Conservation (phyloP, 2,888 invertebrate genomes). For the Megalurothrips usitatus region DNA sequence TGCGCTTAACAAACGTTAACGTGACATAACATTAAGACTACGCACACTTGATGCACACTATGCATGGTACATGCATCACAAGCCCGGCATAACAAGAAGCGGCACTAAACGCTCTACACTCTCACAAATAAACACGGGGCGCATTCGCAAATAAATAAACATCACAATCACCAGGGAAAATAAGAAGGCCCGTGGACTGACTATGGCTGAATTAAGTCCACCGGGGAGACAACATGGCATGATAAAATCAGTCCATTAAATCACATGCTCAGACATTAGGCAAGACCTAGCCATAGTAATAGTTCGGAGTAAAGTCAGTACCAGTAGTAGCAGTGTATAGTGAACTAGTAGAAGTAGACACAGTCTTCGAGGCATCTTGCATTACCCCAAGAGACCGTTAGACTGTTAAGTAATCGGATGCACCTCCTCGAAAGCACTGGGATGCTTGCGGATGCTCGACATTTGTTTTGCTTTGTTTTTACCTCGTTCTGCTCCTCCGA, state of each 20-base stretch:
- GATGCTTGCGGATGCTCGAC: neutral
- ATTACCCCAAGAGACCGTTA: neutral
- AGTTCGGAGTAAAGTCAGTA: conserved; percentile 35
- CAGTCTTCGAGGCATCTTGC: conserved; percentile 10
- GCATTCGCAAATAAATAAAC: neutral
- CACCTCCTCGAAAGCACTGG: conserved; percentile 1
- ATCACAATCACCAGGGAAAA: conserved; percentile 5
- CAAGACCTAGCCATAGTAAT: neutral
- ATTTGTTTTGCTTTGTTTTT: neutral
- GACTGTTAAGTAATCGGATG: conserved; percentile 1
- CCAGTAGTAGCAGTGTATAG: conserved; percentile 28
- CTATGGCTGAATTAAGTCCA: too few relatives aligned
- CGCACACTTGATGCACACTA: neutral
- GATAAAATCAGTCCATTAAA: too few relatives aligned
- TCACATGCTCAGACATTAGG: too few relatives aligned
- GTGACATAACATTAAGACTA: conserved; percentile 10
- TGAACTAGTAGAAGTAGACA: too few relatives aligned
- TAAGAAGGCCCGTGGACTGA: neutral
- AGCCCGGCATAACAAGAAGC: conserved; percentile 2
- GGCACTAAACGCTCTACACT: neutral
- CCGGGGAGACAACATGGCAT: too few relatives aligned
- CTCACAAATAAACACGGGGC: neutral
- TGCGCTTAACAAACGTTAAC: neutral
- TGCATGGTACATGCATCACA: conserved; percentile 17
- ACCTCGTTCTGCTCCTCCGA: neutral